Base-by-base conservation (phyloP, 2,888 invertebrate species). In the Fragum fragum region DNA sequence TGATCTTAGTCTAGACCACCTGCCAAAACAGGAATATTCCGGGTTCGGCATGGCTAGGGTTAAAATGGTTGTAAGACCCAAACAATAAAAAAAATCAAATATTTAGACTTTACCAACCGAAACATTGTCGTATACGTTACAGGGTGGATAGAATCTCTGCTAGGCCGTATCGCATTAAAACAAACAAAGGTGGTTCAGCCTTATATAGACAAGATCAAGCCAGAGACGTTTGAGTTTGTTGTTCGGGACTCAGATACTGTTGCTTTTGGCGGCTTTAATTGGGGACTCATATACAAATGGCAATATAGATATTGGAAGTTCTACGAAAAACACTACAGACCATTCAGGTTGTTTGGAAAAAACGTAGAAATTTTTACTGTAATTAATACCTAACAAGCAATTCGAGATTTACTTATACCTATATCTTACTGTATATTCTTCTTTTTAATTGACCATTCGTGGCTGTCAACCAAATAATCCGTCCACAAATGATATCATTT, bases 61-160 rank as follows among this genome's bases (percentile, higher is more conserved):
- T n/a, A n/a, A n/a, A n/a, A n/a, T n/a, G n/a, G n/a, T n/a, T n/a
- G n/a, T n/a, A n/a, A n/a, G n/a, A n/a, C n/a, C n/a, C n/a, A n/a
- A n/a, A n/a, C n/a, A n/a, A n/a, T n/a, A n/a, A n/a, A n/a, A n/a
- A n/a, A n/a, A n/a, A n/a, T n/a, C n/a, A n/a, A n/a, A n/a, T n/a
- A n/a, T n/a, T n/a, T n/a, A n/a, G n/a, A 3, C 32, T 36, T 36
- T 36, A 36, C 9, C 32, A 9, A 9, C 9, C 9, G 32, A 3
- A 36, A 36, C 9, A 36, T 36, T 36, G 32, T 36, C 32, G 32
- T 36, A 36, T 36, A 36, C 32, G 32, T 42, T 23, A 42, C 61
- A 89, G 89, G 89, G 16, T 89, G 89, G 89, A 76, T 89, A 6
- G 81, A 79, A 28, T 85, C 89, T 9, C 73, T 89, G 53, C 47